These are phyloP conservation scores for Scatophagus argus DNA, from an alignment of 2,113 vertebrate species.

Conservation along the genomic window DNA sequence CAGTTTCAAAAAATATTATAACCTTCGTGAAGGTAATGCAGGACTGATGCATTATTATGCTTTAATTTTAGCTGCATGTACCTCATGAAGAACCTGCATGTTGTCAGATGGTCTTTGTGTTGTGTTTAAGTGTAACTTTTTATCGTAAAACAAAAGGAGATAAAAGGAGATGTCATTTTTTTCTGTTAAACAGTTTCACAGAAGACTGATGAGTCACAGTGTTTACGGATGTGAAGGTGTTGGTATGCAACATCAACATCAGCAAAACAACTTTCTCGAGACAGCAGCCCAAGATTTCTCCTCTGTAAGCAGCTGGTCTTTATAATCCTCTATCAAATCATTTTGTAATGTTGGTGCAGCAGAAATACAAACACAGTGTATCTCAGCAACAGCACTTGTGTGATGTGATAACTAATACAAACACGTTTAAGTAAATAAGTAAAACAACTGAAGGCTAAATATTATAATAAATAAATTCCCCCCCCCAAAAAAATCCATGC, in stretches of 20 bases:
- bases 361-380: constrained; percentile 6
- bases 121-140: too few relatives aligned
- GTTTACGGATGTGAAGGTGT: not conserved
- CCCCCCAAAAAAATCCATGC: too few relatives aligned
- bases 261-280: not conserved
- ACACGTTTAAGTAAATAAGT: too few relatives aligned
- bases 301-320: too few relatives aligned
- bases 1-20: not conserved
- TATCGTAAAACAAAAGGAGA: too few relatives aligned
- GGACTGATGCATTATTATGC: not conserved
- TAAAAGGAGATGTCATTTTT: not conserved
- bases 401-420: not conserved
- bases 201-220: not conserved
- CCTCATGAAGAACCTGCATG: not conserved
- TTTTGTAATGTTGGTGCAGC: not conserved
- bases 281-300: not conserved
- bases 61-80: not conserved
- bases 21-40: not conserved
- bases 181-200: not conserved
- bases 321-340: not conserved
- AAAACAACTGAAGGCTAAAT: too few relatives aligned
- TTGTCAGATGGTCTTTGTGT: not conserved
- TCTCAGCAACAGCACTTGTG: not conserved
- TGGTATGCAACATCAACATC: not conserved
- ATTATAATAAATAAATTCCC: too few relatives aligned